Base-by-base conservation (phyloP, 1,140 invertebrate genomes). In the Saccostrea cuccullata region DNA sequence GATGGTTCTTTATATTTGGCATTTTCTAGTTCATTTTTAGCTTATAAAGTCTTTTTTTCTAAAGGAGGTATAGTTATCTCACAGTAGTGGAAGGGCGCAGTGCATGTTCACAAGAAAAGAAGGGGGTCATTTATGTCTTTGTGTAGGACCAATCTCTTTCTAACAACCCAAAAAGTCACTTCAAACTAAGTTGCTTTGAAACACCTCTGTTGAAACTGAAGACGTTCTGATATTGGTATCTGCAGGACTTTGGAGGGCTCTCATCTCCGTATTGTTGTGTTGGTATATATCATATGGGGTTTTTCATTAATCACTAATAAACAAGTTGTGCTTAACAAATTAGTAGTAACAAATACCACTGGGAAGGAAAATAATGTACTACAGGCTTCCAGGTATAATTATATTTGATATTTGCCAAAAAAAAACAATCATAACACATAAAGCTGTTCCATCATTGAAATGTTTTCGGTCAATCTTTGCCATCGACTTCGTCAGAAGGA, bases 51-150 rank as follows among this genome's bases (percentile, higher is more conserved):
- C n/a, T 56, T n/a, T 17, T 84, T 56, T 56, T 84, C 55, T 55
- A 30, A 84, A 56, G 82, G 30, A 56, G 40, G 55, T 55, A 17
- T 56, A 56, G 82, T 55, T 55, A 55, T 84, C 12, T 84, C 82
- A 84, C 82, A 17, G 82, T 84, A 84, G 82, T 55, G 55, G 82
- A 55, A 56, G 82, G 40, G 55, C 40, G 55, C 40, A 84, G 40
- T 84, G 82, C 82, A 84, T 84, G 82, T 84, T 84, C 55, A 84
- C 82, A 84, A 55, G 40, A 56, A 84, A 55, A 47, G 23, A 67
- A 20, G 30, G 55, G 82, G 55, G 40, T 55, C 55, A n/a, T 84
- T 83, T 26, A 12, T 77, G 70, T 77, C 70, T 77, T 77, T 77
- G 70, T 77, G 23, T 12, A 77, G 70, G 30, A 77, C 70, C 26